Percentiles rank a stretch among this genome's conserved stretches.
These are phyloP conservation scores for Ischnus inquisitorius DNA, from an alignment of 2,888 invertebrate genomes.

Conservation along the genomic window DNA sequence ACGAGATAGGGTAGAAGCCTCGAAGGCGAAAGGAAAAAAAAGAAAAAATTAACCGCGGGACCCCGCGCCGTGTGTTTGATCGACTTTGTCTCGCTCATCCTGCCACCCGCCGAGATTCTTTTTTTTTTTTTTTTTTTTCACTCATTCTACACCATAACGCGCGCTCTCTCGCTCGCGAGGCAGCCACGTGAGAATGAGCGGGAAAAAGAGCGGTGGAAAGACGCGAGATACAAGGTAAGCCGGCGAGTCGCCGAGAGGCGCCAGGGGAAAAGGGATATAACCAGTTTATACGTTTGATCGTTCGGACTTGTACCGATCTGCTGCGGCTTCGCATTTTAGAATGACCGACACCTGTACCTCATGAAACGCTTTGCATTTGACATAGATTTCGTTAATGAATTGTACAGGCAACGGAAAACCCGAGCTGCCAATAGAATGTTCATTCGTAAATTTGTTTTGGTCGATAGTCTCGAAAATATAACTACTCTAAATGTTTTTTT, in stretches of 20 bases:
- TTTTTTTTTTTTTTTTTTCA: conserved; percentile 4
- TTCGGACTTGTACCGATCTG: conserved; percentile 24
- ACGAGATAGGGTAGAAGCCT: conserved; percentile 75
- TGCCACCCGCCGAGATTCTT: conserved; percentile 17
- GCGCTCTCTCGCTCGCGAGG: conserved; percentile 23
- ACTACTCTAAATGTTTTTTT: no score
- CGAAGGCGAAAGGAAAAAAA: conserved; percentile 45
- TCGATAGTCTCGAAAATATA: no score
- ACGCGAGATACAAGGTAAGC: conserved; percentile 57
- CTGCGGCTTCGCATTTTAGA: not conserved
- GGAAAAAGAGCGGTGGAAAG: conserved; percentile 66
- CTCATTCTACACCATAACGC: conserved; percentile 4
- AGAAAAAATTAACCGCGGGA: conserved; percentile 53
- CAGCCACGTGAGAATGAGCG: conserved; percentile 25
- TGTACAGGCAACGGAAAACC: no score
- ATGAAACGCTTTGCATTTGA: not conserved
- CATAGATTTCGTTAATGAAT: no score
- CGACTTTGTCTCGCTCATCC: conserved; percentile 70
- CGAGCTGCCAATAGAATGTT: no score
- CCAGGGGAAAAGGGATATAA: conserved; percentile 25
- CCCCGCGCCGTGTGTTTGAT: conserved; percentile 72
- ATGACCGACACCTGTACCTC: conserved; percentile 7
- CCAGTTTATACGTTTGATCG: conserved; percentile 25
- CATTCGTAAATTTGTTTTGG: no score
- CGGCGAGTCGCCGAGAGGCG: conserved; percentile 8